phyloP scores from a whole-genome alignment of 2,797 vertebrate species.

The Austrolebias charrua region DNA sequence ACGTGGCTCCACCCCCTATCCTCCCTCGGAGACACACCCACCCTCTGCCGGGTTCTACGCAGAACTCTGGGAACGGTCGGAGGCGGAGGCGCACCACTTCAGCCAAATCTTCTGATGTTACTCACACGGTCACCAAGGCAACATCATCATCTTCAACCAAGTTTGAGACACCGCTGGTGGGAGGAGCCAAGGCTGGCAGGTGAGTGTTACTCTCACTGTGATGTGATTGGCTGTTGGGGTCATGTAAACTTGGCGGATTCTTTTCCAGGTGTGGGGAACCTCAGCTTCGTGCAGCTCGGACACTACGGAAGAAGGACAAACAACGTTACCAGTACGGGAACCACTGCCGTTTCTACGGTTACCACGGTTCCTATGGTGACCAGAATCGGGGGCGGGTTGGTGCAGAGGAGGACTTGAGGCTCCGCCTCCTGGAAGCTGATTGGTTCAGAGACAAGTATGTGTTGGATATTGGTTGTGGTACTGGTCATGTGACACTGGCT shows the following conservation, averaged over 20 bases:
- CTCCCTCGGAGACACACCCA: slow-evolving; percentile 71
- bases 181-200: slow-evolving; percentile 49
- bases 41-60: slow-evolving; percentile 24
- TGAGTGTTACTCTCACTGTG: not conserved
- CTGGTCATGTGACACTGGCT: slow-evolving; percentile 85
- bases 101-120: slow-evolving; percentile 22
- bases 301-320: slow-evolving; percentile 39
- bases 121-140: accelerated
- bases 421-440: slow-evolving; percentile 78
- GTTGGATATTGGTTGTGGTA: slow-evolving; percentile 88
- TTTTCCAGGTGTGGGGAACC: slow-evolving; percentile 44
- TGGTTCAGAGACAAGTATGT: slow-evolving; percentile 87
- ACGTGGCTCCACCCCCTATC: slow-evolving; percentile 79
- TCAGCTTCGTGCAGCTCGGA: not conserved
- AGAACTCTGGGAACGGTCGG: slow-evolving; percentile 56
- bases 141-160: slow-evolving; percentile 27
- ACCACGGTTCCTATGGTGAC: slow-evolving; percentile 70
- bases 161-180: slow-evolving; percentile 66
- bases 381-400: slow-evolving; percentile 65
- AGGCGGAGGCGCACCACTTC: slow-evolving; percentile 75
- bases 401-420: slow-evolving; percentile 75
- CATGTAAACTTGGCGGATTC: not conserved
- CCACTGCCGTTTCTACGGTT: slow-evolving; percentile 87
- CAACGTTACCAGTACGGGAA: slow-evolving; percentile 82
- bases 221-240: slow-evolving; percentile 9